phyloP scores from a whole-genome alignment of 2,888 invertebrate species.

The Drosophila diplacantha region DNA sequence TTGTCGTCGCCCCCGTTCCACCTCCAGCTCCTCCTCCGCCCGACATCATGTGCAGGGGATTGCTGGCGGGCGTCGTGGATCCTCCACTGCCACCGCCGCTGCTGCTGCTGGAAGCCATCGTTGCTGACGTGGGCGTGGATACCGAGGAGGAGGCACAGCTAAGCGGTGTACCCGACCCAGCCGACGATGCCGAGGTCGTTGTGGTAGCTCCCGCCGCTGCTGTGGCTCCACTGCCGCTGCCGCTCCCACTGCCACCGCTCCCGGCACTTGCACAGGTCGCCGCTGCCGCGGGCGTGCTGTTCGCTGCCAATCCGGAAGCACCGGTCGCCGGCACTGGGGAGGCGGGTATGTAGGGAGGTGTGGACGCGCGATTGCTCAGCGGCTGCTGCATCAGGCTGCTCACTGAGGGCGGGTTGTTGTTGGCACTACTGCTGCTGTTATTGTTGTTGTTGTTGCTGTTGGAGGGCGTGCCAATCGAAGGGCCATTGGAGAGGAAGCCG shows the following conservation, averaged over 20 bases:
- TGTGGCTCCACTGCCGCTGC: constrained; percentile 50
- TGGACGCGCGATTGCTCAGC: constrained; percentile 79
- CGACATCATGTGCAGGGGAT: constrained; percentile 41
- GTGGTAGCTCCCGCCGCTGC: constrained; percentile 51
- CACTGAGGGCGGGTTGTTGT: constrained; percentile 80
- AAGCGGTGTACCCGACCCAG: constrained; percentile 44
- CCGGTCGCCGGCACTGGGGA: constrained; percentile 69
- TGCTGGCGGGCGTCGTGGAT: constrained; percentile 41
- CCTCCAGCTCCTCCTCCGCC: constrained; percentile 26
- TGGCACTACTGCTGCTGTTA: constrained; percentile 30
- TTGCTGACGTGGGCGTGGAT: constrained; percentile 57
- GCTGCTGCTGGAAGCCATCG: constrained; percentile 51
- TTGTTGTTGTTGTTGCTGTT: constrained; percentile 71
- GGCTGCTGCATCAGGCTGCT: constrained; percentile 80
- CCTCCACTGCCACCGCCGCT: constrained; percentile 8
- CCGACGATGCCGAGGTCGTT: constrained; percentile 37
- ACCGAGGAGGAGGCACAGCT: constrained; percentile 56
- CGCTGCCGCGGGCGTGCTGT: constrained; percentile 69
- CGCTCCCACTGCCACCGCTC: constrained; percentile 41
- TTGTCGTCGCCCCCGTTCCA: constrained; percentile 20
- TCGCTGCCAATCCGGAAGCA: constrained; percentile 54
- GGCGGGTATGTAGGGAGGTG: constrained; percentile 78
- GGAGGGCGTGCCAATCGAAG: constrained; percentile 79
- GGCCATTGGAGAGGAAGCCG: constrained; percentile 77
- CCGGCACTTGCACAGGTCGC: constrained; percentile 62